These are phyloP conservation scores for Bagarius yarrelli DNA, from an alignment of 2,113 vertebrate species.

Conservation along the genomic window DNA sequence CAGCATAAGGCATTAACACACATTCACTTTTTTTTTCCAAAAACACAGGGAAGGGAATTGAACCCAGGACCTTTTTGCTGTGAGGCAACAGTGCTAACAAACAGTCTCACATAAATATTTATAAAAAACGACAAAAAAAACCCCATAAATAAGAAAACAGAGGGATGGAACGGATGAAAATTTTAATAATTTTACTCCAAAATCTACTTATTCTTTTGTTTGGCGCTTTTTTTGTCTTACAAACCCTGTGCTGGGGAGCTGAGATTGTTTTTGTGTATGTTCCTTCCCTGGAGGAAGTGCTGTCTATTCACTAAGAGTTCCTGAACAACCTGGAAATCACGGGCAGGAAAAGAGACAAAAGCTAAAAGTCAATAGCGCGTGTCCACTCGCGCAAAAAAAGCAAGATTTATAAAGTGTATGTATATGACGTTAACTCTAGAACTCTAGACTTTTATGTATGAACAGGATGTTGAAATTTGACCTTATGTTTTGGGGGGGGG, in stretches of 20 bases:
- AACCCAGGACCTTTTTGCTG: too few relatives aligned
- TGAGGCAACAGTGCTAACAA: too few relatives aligned
- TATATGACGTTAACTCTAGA: background rate
- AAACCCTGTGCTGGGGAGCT: background rate
- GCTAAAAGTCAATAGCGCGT: constrained; percentile 9
- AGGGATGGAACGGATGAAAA: too few relatives aligned
- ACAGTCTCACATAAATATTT: too few relatives aligned
- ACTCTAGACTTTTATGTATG: background rate
- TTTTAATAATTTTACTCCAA: too few relatives aligned
- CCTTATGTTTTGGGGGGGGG: too few relatives aligned
- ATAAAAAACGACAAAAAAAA: too few relatives aligned
- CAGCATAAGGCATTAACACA: too few relatives aligned
- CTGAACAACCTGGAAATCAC: constrained; percentile 12
- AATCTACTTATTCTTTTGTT: too few relatives aligned
- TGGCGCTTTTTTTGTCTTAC: background rate
- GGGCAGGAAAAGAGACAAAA: constrained; percentile 8
- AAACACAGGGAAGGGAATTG: too few relatives aligned
- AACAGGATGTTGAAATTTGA: background rate
- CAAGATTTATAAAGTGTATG: background rate
- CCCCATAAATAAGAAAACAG: too few relatives aligned
- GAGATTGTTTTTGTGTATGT: constrained; percentile 12
- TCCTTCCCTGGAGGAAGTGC: constrained; percentile 27
- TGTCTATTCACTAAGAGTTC: constrained; percentile 33
- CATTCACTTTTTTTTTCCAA: too few relatives aligned
- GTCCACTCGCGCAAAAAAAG: background rate